Evolutionary conservation across 2,888 invertebrate genomes (phyloP), one percentile per base, ranked within the genome.

Genomic region (Andrena hattorfiana): DNA sequence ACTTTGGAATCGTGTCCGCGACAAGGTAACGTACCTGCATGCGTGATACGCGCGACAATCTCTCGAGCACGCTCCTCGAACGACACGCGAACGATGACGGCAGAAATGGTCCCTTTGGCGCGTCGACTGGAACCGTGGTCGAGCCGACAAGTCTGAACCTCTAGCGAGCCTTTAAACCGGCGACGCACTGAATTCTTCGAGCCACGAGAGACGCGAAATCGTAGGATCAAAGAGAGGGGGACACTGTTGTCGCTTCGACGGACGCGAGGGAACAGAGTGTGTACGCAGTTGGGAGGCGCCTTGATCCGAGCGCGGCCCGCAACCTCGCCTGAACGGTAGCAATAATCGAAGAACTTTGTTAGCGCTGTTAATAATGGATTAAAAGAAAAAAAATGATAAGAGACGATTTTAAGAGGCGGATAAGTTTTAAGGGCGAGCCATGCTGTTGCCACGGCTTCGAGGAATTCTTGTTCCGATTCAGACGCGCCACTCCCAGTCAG

Each of bases 341-440:
- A 81, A 87, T 86, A 85, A 87, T 86, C 83, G 73, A 75, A 54
- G 28, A 84, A 84, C 48, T 62, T 72, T 77, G 77, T 87, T 71
- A 70, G 51, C 62, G 59, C 13, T 42, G 64, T 60, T 66, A 54
- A 70, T 49, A 59, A 59, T 13, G 60, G 28, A 32, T 49, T 32
- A 63, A 51, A 23, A n/a, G 8, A 35, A 6, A 28, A 30, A 5
- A 28, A 30, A 5, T 16, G 13, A 28, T 20, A 6, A 51, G 23
- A 20, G 48, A 20, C 42, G 35, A 32, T 20, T 54, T 32, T 23
- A 23, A 23, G 32, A 13, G 66, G 13, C 3, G 54, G 68, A 35
- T 26, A 16, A 68, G 35, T 16, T 28, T 16, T 2, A 48, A 20
- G 30, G 20, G n/a, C 51, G 30, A 30, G 54, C 23, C 16, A n/a